Base-by-base conservation (phyloP, 2,113 vertebrate species). In the Amblyornis subalaris region DNA sequence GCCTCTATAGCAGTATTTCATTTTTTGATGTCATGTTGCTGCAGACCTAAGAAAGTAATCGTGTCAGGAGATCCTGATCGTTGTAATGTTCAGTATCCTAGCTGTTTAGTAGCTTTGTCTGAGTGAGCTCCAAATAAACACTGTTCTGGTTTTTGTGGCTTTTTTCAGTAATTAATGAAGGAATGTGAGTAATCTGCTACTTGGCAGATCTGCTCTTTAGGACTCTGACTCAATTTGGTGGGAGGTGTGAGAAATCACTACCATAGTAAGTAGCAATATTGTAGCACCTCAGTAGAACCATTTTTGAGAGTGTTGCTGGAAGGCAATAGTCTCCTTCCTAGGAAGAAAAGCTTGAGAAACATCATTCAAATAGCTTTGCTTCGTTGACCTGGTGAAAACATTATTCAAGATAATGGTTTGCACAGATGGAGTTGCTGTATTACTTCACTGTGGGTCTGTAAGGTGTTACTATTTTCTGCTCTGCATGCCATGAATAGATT, bases 221-320 rank as follows among this genome's bases (percentile, higher is more conserved):
- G 75, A 55, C 57, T 79, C 51, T 94, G 95, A 92, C 83, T 94
- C 57, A 76, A 47, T 88, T 85, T 53, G 57, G 88, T 96, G 90
- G 95, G 89, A 94, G 94, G 81, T 95, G 92, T 94, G 90, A 93
- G 75, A 94, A 96, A 90, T 94, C 89, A 76, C 81, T 89, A 62
- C 40, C 0, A 2, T 66, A 85, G 89, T 89, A 88, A 84, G 88
- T 9, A 86, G 79, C 61, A 69, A 14, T 76, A 88, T 76, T 1
- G 75, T 93, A 91, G 88, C 90, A 82, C 79, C 35, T 91, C 78
- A 85, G 36, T 33, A 81, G 73, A 75, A 31, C 11, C 1, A 7
- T 50, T 95, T 88, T 58, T 85, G 35, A 25, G 81, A 72, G 66
- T 48, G 47, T 36, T 92, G 53, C 64, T 93, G 70, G 50, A 93